Evolutionary conservation across 2,113 vertebrate species (phyloP).

Genomic region (Centropristis striata): DNA sequence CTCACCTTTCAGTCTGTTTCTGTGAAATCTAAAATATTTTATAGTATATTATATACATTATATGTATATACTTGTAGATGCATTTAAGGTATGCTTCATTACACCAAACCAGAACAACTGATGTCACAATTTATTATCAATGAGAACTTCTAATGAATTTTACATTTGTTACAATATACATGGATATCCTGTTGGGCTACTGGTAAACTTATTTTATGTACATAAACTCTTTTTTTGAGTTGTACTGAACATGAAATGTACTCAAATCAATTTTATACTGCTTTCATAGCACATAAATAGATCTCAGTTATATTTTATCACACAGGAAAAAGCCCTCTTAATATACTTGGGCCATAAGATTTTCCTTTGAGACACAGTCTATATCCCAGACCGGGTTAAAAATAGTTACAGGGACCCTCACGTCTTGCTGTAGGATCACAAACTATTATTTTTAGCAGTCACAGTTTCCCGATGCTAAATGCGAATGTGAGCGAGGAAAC

Average conservation of each 20-base stretch:
- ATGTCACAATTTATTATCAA: not conserved
- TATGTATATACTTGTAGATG: not conserved
- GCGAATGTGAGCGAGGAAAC: conserved; percentile 8
- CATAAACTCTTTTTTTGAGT: not conserved
- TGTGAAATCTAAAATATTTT: too few relatives aligned
- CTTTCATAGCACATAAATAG: not conserved
- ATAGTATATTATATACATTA: too few relatives aligned
- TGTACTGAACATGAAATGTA: not conserved
- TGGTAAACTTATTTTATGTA: not conserved
- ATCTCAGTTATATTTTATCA: not conserved
- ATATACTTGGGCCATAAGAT: not conserved
- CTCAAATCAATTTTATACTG: not conserved
- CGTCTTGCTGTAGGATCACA: not conserved
- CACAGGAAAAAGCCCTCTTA: not conserved
- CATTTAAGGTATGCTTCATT: not conserved
- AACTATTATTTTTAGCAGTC: conserved; percentile 15
- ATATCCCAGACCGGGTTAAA: not conserved
- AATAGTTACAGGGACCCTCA: conserved; percentile 1
- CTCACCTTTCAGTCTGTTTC: too few relatives aligned
- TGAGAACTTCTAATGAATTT: not conserved
- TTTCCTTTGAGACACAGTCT: conserved; percentile 4
- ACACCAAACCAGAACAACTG: not conserved
- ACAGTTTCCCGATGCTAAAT: not conserved
- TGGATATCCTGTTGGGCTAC: not conserved
- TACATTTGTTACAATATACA: not conserved